These are phyloP conservation scores for Nesidiocoris tenuis DNA, from an alignment of 2,888 invertebrate genomes.

Conservation along the genomic window DNA sequence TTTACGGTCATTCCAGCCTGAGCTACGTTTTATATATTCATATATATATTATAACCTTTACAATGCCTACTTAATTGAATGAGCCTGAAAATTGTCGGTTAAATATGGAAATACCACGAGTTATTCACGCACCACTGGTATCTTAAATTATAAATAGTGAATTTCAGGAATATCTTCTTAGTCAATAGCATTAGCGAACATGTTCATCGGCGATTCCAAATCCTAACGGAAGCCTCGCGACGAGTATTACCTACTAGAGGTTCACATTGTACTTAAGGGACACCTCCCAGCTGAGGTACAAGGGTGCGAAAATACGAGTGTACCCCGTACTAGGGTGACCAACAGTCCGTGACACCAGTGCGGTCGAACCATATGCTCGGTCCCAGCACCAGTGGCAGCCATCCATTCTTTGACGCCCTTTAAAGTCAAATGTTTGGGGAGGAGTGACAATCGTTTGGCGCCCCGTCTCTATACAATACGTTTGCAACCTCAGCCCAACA, in stretches of 20 bases:
- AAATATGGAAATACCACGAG: too few species aligned
- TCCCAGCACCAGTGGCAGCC: background rate
- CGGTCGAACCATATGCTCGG: background rate
- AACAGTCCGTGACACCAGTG: background rate
- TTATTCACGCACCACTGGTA: too few species aligned
- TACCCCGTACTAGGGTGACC: background rate
- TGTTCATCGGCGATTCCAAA: too few species aligned
- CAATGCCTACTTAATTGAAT: too few species aligned
- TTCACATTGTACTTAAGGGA: background rate
- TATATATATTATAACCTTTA: too few species aligned
- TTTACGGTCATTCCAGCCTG: too few species aligned
- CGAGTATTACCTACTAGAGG: background rate
- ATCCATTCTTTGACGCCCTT: background rate
- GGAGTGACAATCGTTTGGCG: conserved; percentile 24
- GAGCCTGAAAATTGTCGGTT: too few species aligned
- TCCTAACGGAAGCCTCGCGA: background rate
- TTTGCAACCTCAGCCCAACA: background rate
- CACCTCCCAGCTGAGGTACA: background rate
- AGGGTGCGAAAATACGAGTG: background rate
- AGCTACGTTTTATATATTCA: too few species aligned
- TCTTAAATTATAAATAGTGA: too few species aligned
- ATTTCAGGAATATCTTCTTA: too few species aligned
- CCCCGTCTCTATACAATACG: background rate
- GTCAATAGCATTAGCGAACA: too few species aligned
- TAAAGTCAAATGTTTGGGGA: conserved; percentile 33